Conservation (phyloP, 2,797 vertebrate genomes). For the Schizopygopsis malacanthus region DNA sequence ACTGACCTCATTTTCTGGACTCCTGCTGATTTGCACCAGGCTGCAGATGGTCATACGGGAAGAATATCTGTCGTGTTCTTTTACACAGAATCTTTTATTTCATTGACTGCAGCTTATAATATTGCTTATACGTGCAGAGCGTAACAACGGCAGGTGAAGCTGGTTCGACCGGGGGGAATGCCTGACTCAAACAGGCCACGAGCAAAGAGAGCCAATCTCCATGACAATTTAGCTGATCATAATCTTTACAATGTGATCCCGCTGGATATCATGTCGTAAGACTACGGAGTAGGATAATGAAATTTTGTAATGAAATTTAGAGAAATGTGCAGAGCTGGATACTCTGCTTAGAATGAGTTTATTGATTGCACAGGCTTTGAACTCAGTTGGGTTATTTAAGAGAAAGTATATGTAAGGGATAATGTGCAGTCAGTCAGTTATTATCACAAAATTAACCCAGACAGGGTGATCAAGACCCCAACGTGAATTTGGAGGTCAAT, state of each 20-base stretch:
- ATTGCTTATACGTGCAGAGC: constrained; percentile 44
- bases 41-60: constrained; percentile 54
- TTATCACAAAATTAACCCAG: constrained; percentile 21
- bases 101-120: constrained; percentile 46
- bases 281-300: constrained; percentile 46
- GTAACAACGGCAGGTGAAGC: constrained; percentile 45
- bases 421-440: constrained; percentile 6
- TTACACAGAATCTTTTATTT: constrained; percentile 54
- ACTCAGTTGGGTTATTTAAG: constrained; percentile 8
- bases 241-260: constrained; percentile 46
- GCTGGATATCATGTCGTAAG: constrained; percentile 29
- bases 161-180: neutral
- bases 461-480: neutral
- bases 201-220: constrained; percentile 36
- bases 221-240: constrained; percentile 43
- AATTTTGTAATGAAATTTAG: constrained; percentile 47
- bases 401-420: constrained; percentile 3
- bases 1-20: constrained; percentile 74
- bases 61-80: constrained; percentile 52
- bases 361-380: constrained; percentile 40
- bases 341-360: constrained; percentile 26
- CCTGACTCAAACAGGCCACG: constrained; percentile 21
- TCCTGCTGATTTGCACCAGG: constrained; percentile 67
- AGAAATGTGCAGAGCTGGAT: constrained; percentile 39
- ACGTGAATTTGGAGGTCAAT: neutral